Evolutionary conservation across 2,888 invertebrate genomes (phyloP).

Genomic region (Caradrina clavipalpis): DNA sequence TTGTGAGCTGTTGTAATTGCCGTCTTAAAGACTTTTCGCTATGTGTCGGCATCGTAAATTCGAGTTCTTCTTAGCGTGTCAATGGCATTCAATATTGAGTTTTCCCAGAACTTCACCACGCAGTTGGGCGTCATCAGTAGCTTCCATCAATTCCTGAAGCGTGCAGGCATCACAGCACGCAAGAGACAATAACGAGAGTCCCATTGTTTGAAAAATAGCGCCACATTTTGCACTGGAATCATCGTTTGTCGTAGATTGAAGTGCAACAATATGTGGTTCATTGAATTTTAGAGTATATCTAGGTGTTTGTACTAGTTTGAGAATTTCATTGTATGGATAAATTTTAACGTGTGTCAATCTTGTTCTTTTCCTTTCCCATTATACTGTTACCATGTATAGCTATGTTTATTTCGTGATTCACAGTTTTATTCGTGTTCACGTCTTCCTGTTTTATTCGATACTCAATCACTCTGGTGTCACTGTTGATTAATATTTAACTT

Average conservation of each 20-base stretch:
- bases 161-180: too few relatives aligned
- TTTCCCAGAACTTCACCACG: too few relatives aligned
- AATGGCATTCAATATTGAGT: too few relatives aligned
- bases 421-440: neutral
- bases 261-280: neutral
- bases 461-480: neutral
- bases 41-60: neutral
- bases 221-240: neutral
- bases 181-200: neutral
- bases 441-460: neutral
- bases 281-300: neutral
- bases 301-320: neutral
- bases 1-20: neutral
- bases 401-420: slow-evolving; percentile 6
- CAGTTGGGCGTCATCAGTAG: too few relatives aligned
- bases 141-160: too few relatives aligned
- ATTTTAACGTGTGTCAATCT: neutral
- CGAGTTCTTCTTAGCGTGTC: too few relatives aligned
- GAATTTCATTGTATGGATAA: neutral
- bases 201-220: neutral
- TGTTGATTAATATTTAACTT: neutral
- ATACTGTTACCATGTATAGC: neutral
- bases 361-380: neutral
- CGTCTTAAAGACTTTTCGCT: neutral
- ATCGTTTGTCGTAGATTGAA: neutral